Base-by-base conservation (phyloP, 2,113 vertebrate genomes). In the Podilymbus podiceps region DNA sequence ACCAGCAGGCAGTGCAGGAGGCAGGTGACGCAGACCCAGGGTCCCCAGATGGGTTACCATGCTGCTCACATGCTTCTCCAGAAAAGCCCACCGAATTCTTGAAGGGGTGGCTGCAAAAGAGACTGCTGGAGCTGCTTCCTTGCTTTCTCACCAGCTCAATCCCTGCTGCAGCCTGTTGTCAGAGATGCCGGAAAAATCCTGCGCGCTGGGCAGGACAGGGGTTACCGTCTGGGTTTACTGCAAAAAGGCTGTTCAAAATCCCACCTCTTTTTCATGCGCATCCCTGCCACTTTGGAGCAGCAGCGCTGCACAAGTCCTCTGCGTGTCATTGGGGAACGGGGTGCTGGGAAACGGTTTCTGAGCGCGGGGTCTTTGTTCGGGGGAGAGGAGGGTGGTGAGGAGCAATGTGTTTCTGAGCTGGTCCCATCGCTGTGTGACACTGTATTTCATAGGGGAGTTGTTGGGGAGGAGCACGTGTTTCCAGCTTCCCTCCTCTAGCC, bases 311-410 rank as follows among this genome's bases (percentile, higher is more conserved):
- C 1, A 0, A 21, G 33, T 15, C n/a, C 55, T 56, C 21, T 11
- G 15, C 0, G 0, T 53, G 19, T 31, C 1, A 0, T 4, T 56
- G 64, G 35, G 35, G 63, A 78, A 56, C 0, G 0, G 35, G 50
- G 18, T 1, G 3, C 58, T 19, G 31, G 53, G 33, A 64, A 15
- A 8, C 3, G 16, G 15, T 40, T 59, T 74, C 46, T n/a, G 53
- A 33, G 11, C 53, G 47, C n/a, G 47, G 5, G 24, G 31, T 59
- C 52, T 59, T 46, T 47, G 21, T 25, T 10, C 23, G 5, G 23
- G 21, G 25, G 28, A 59, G 38, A 58, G n/a, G 28, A 72, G 27
- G 27, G 35, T 15, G 14, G 21, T 31, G 35, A 14, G 30, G 35
- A 17, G 27, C 22, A 15, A 23, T 15, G 23, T 59, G 46, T 38